A percentile compares a stretch with the other conserved stretches of the same genome.
Evolutionary conservation across 1,140 invertebrate genomes (phyloP).

Genomic region (Brachionus koreanus): DNA sequence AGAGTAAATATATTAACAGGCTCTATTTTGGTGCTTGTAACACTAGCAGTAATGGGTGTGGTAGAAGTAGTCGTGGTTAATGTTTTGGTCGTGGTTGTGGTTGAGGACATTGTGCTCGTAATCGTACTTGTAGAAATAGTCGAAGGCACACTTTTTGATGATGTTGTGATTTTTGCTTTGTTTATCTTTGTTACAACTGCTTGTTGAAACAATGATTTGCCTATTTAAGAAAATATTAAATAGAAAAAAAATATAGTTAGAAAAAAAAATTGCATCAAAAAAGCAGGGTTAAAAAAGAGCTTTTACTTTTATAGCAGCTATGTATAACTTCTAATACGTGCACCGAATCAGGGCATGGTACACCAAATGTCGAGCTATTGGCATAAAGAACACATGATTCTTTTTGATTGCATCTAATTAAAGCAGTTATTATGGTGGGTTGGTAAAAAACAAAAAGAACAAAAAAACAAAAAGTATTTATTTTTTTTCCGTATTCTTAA

Average conservation of each 20-base stretch:
- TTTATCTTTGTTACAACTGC: background rate
- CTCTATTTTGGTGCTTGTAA: background rate
- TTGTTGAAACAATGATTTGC: background rate
- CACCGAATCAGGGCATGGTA: conserved; percentile 33
- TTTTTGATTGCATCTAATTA: conserved; percentile 37
- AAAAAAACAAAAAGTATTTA: no score
- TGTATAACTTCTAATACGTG: conserved; percentile 35
- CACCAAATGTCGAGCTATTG: conserved; percentile 29
- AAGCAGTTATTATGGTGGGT: background rate
- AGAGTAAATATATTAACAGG: background rate
- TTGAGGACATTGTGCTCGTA: background rate
- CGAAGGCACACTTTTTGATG: background rate
- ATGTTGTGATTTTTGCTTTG: background rate
- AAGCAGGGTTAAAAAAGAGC: conserved; percentile 11
- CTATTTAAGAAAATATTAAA: background rate
- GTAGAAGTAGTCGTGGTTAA: background rate
- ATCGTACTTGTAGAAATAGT: background rate
- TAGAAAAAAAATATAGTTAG: background rate
- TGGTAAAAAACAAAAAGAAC: no score
- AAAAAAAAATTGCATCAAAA: background rate
- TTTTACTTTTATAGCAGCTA: conserved; percentile 13
- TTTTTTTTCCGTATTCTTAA: background rate
- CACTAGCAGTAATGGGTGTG: background rate
- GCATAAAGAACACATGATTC: conserved; percentile 24
- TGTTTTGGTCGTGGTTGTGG: no score